Evolutionary conservation across 1,140 invertebrate species (phyloP).

Genomic region (Caenorhabditis tropicalis): DNA sequence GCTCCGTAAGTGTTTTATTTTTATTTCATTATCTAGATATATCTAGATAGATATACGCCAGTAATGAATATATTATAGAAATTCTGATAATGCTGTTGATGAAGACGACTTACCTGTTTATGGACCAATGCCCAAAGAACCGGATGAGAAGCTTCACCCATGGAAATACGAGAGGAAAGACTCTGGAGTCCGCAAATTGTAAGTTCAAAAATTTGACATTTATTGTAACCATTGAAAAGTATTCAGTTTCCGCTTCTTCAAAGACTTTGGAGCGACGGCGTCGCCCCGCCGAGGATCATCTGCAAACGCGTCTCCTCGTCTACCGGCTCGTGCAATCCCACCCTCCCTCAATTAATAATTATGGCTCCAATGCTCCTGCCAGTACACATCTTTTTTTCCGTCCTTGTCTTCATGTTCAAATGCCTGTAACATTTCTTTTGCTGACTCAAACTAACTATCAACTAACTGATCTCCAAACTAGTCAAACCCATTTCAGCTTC

Average conservation of each 20-base stretch:
- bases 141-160: slow-evolving; percentile 84
- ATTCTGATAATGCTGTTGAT: not conserved
- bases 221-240: not conserved
- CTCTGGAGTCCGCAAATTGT: slow-evolving; percentile 70
- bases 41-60: too few relatives aligned
- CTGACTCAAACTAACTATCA: not conserved
- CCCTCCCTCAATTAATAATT: slow-evolving; percentile 26
- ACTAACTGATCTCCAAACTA: slow-evolving; percentile 15
- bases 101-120: slow-evolving; percentile 77
- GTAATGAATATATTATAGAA: too few relatives aligned
- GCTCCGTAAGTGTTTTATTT: not conserved
- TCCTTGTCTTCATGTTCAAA: not conserved
- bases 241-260: slow-evolving; percentile 63
- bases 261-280: slow-evolving; percentile 50
- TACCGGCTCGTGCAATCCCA: slow-evolving; percentile 44
- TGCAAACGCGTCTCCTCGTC: slow-evolving; percentile 49
- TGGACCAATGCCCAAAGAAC: slow-evolving; percentile 91
- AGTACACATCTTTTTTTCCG: slow-evolving; percentile 28
- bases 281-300: slow-evolving; percentile 53
- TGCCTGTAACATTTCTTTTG: not conserved
- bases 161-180: slow-evolving; percentile 72
- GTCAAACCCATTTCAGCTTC: slow-evolving; percentile 32
- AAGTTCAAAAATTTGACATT: slow-evolving; percentile 51
- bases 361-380: not conserved
- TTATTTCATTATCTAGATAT: too few relatives aligned